Evolutionary conservation across 2,888 invertebrate genomes (phyloP), one percentile per base, ranked within the genome.

Genomic region (Macrophya annulata): DNA sequence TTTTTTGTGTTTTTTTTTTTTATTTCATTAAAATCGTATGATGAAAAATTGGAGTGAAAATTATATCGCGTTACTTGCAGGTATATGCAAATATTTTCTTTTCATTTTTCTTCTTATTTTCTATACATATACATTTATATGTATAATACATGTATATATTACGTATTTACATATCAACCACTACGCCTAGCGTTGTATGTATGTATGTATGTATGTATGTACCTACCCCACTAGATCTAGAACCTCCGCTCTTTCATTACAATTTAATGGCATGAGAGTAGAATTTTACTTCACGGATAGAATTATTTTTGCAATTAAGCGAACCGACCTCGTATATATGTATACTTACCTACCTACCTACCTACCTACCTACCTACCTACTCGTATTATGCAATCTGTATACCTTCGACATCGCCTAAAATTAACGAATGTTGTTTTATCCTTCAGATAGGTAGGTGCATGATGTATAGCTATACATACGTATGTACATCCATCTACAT

Each of bases 221-320:
- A n/a, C n/a, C 12, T 10, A 48, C 12, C 3, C 3, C 17, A 55
- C 4, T 15, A 65, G 25, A 65, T 31, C 31, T 65, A 37, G 12
- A 68, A 37, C 25, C 31, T 31, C 25, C 25, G 37, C 37, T 68
- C 25, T 71, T 71, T 40, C 17, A 71, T 40, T 37, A 71, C 71
- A 71, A 71, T 71, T 71, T 71, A 37, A 71, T 71, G 17, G n/a
- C 37, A 40, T 12, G 25, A 68, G 25, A 21, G 31, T n/a, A 17
- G 71, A 40, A 71, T 71, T 37, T 25, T 62, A 62, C 62, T 25
- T 25, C 9, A 10, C 71, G 37, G 40, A 71, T 71, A 40, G 21
- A 25, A 76, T 76, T 76, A 76, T 76, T 76, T 76, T 76, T 76
- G 76, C 76, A 76, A 76, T 76, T 76, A 48, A 43, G 43, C 37